phyloP scores from a whole-genome alignment of 2,888 invertebrate species.

The Lucinisca nassula region DNA sequence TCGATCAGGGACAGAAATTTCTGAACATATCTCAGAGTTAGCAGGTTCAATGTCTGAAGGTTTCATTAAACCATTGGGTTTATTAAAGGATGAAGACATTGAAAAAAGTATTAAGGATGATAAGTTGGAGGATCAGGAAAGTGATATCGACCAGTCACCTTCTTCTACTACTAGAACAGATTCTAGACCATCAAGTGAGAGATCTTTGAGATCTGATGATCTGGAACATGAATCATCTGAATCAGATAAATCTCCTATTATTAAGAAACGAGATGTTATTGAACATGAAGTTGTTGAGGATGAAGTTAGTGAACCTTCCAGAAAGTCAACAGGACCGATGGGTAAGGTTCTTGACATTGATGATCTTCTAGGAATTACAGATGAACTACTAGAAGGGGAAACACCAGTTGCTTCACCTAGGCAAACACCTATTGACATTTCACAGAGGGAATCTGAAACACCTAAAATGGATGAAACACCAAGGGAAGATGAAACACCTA shows the following conservation, averaged over 20 bases:
- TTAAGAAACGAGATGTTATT: neutral
- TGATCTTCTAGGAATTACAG: slow-evolving; percentile 61
- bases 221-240: slow-evolving; percentile 74
- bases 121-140: neutral
- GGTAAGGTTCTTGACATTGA: slow-evolving; percentile 67
- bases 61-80: slow-evolving; percentile 65
- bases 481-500: slow-evolving; percentile 15
- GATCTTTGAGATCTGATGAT: slow-evolving; percentile 67
- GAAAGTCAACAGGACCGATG: slow-evolving; percentile 31
- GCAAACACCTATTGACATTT: slow-evolving; percentile 54
- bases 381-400: slow-evolving; percentile 70
- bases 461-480: slow-evolving; percentile 12
- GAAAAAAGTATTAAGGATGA: slow-evolving; percentile 21
- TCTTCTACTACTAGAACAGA: slow-evolving; percentile 56
- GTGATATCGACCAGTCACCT: slow-evolving; percentile 16
- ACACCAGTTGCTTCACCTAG: slow-evolving; percentile 78
- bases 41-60: slow-evolving; percentile 64
- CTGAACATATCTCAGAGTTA: slow-evolving; percentile 77
- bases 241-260: slow-evolving; percentile 57
- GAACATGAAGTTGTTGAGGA: slow-evolving; percentile 58
- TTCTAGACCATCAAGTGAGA: slow-evolving; percentile 80
- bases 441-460: neutral
- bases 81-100: slow-evolving; percentile 14
- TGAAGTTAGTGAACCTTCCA: slow-evolving; percentile 64
- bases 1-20: slow-evolving; percentile 59